A percentile compares a stretch with the other conserved stretches of the same genome.
These are phyloP conservation scores for Panopea generosa DNA, from an alignment of 2,888 invertebrate genomes.

Conservation along the genomic window DNA sequence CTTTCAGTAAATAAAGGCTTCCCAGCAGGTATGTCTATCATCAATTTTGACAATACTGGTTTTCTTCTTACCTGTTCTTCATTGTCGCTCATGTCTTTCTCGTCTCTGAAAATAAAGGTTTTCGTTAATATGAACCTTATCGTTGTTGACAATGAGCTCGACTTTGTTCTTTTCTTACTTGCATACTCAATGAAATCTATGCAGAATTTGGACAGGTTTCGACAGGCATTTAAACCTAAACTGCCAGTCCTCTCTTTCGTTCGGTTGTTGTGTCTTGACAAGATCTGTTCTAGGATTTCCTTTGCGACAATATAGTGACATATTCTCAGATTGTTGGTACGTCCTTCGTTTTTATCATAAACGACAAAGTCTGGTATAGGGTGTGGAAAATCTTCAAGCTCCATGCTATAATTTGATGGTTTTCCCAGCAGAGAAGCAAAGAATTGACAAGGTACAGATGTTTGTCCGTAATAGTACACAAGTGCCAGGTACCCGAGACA, in stretches of 20 bases:
- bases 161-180: constrained; percentile 46
- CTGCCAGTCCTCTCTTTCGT: not conserved
- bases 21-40: constrained; percentile 61
- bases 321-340: constrained; percentile 51
- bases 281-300: constrained; percentile 63
- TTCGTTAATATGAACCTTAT: constrained; percentile 57
- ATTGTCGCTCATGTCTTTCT: constrained; percentile 52
- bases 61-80: constrained; percentile 41
- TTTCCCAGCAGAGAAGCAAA: constrained; percentile 50
- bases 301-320: constrained; percentile 61
- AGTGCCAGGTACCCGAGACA: constrained; percentile 45
- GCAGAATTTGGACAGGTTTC: constrained; percentile 51
- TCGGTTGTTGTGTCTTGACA: constrained; percentile 23
- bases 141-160: constrained; percentile 13
- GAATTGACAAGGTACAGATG: constrained; percentile 54
- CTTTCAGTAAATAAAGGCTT: constrained; percentile 62
- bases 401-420: constrained; percentile 37
- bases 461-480: constrained; percentile 57
- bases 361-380: constrained; percentile 54
- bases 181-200: constrained; percentile 58
- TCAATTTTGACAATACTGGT: constrained; percentile 56
- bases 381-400: constrained; percentile 52
- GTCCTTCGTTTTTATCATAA: constrained; percentile 42
- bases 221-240: constrained; percentile 28
- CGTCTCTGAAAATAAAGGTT: constrained; percentile 66